These are phyloP conservation scores for Eurytoma californica DNA, from an alignment of 2,888 invertebrate genomes.

Conservation along the genomic window DNA sequence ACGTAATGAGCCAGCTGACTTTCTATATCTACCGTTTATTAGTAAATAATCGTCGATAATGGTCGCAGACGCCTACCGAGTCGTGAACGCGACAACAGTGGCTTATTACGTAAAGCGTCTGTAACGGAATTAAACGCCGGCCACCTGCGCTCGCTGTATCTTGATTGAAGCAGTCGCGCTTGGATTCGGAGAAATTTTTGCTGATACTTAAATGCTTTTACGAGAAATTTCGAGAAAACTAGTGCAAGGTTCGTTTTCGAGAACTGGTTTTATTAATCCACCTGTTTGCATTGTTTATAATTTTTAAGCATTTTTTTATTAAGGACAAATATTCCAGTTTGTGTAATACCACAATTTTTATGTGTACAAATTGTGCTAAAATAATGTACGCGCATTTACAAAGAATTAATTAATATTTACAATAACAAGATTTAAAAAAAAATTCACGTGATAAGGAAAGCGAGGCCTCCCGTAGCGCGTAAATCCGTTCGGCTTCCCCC, in stretches of 20 bases:
- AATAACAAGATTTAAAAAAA: too few relatives aligned
- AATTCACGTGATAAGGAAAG: too few relatives aligned
- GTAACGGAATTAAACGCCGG: not conserved
- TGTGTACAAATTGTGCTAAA: too few relatives aligned
- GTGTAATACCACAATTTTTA: too few relatives aligned
- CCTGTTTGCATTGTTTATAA: conserved; percentile 1
- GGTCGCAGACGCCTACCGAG: not conserved
- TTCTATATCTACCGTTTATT: conserved; percentile 40
- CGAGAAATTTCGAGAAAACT: not conserved
- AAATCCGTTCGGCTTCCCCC: conserved; percentile 13
- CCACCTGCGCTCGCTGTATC: not conserved
- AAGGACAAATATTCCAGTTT: too few relatives aligned
- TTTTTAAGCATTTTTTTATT: not conserved
- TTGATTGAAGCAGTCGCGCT: not conserved
- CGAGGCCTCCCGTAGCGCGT: not conserved
- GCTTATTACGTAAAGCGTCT: not conserved
- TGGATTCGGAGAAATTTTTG: not conserved
- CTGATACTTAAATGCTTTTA: not conserved
- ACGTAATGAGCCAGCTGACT: conserved; percentile 9
- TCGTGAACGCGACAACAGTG: not conserved
- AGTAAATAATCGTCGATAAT: conserved; percentile 15
- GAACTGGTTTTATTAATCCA: conserved; percentile 29
- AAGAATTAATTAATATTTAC: too few relatives aligned
- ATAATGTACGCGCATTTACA: too few relatives aligned
- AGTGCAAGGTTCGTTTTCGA: conserved; percentile 8